A percentile compares a stretch with the other conserved stretches of the same genome.
phyloP scores from a whole-genome alignment of 1,140 invertebrate genomes.

The Aphelenchoides fujianensis region DNA sequence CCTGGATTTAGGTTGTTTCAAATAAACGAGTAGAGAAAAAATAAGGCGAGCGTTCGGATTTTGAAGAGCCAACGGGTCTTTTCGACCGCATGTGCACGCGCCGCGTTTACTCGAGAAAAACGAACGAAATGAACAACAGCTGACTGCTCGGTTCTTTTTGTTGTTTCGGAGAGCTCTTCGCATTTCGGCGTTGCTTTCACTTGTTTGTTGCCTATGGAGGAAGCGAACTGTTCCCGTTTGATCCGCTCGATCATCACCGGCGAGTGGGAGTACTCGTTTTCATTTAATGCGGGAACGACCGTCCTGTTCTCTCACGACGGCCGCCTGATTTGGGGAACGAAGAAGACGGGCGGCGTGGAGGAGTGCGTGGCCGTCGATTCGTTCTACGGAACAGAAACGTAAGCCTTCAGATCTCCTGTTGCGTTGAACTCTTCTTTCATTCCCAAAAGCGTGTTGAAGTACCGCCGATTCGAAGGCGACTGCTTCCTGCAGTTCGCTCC shows the following conservation, averaged over 20 bases:
- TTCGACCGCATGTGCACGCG: too few relatives aligned
- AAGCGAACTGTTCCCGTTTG: neutral
- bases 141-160: neutral
- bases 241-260: neutral
- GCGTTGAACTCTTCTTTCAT: neutral
- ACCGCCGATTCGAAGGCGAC: neutral
- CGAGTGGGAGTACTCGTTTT: neutral
- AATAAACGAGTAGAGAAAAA: conserved; percentile 1
- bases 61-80: neutral
- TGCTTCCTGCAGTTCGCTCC: neutral
- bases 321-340: neutral
- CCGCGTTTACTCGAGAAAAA: too few relatives aligned
- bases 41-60: neutral
- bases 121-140: neutral
- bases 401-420: neutral
- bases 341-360: neutral
- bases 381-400: neutral
- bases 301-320: neutral
- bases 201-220: neutral
- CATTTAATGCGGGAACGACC: neutral
- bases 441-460: neutral
- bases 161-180: neutral
- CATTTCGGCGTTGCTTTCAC: neutral
- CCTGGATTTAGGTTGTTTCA: neutral
- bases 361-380: neutral